A percentile compares a stretch with the other conserved stretches of the same genome.
These are phyloP conservation scores for Melanostigma gelatinosum DNA, from an alignment of 2,113 vertebrate species.

Conservation along the genomic window DNA sequence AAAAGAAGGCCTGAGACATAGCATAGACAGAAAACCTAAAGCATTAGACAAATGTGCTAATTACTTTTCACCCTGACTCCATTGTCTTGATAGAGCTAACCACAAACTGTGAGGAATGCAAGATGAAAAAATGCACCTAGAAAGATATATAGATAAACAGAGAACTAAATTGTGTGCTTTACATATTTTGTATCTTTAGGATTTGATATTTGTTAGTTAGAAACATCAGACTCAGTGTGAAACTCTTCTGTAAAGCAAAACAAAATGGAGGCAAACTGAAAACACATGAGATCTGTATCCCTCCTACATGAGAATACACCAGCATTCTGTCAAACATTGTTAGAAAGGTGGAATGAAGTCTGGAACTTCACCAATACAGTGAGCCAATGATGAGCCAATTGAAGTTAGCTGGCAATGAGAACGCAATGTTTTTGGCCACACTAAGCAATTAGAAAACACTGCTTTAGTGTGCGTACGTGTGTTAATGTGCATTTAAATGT, in stretches of 20 bases:
- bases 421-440: conserved; percentile 47
- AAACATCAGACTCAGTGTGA: conserved; percentile 12
- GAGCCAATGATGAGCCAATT: conserved; percentile 51
- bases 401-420: conserved; percentile 47
- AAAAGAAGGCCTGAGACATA: conserved; percentile 5
- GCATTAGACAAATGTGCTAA: conserved; percentile 40
- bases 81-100: conserved; percentile 22
- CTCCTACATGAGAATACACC: conserved; percentile 34
- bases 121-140: conserved; percentile 15
- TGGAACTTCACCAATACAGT: conserved; percentile 49
- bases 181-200: conserved; percentile 20
- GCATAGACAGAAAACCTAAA: conserved; percentile 5
- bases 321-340: conserved; percentile 46
- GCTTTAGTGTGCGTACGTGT: conserved; percentile 1
- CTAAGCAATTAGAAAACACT: conserved; percentile 28
- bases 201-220: conserved; percentile 23
- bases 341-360: conserved; percentile 44
- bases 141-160: conserved; percentile 1
- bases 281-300: conserved; percentile 26
- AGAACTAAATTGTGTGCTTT: conserved; percentile 10
- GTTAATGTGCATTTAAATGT: conserved; percentile 9
- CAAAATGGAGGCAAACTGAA: conserved; percentile 34
- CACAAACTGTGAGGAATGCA: background rate
- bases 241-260: conserved; percentile 22
- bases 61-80: conserved; percentile 36